Conservation (phyloP, 2,888 invertebrate species). For the Subacronicta megacephala region DNA sequence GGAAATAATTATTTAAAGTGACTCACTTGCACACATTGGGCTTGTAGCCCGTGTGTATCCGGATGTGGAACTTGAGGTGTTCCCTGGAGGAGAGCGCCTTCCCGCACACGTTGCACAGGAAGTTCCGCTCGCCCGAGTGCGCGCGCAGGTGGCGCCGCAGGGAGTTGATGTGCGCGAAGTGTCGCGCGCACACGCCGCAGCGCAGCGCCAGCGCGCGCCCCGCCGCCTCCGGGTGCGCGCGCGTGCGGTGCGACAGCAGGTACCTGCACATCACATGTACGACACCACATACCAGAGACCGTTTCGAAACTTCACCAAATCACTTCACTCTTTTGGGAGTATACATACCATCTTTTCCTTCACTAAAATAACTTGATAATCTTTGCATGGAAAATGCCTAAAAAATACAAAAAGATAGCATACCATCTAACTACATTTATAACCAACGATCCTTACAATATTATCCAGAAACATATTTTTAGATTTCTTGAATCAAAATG, state of each 20-base stretch:
- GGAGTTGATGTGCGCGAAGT: slow-evolving; percentile 87
- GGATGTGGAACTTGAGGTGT: slow-evolving; percentile 90
- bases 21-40: slow-evolving; percentile 85
- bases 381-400: too few species aligned
- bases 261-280: slow-evolving; percentile 58
- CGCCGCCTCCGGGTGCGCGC: slow-evolving; percentile 76
- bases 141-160: slow-evolving; percentile 84
- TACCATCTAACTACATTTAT: too few species aligned
- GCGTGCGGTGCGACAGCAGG: slow-evolving; percentile 78
- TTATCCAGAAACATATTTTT: too few species aligned
- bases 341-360: too few species aligned
- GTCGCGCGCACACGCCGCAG: slow-evolving; percentile 80
- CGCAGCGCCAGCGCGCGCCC: slow-evolving; percentile 78
- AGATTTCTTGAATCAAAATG: too few species aligned
- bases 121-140: slow-evolving; percentile 87
- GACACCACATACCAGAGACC: too few species aligned
- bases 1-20: neutral
- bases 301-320: too few species aligned
- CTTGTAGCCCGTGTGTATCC: slow-evolving; percentile 91
- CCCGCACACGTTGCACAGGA: slow-evolving; percentile 90
- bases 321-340: too few species aligned
- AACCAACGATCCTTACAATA: too few species aligned
- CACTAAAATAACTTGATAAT: too few species aligned
- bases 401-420: too few species aligned
- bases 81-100: slow-evolving; percentile 90